These are phyloP conservation scores for Pachycephala philippinensis DNA, from an alignment of 2,113 vertebrate genomes.

Conservation along the genomic window DNA sequence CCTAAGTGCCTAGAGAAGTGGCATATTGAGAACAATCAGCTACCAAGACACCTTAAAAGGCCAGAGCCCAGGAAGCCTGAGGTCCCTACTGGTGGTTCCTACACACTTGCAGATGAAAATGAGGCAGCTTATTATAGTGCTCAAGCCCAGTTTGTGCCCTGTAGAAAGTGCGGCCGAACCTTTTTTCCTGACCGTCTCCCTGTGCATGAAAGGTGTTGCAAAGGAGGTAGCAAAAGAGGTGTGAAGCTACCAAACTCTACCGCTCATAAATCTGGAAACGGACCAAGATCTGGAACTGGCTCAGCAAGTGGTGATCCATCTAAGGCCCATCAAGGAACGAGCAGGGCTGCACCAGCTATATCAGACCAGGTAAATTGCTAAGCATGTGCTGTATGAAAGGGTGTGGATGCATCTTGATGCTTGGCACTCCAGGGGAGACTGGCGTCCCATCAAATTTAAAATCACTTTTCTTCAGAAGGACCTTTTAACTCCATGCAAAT, in stretches of 20 bases:
- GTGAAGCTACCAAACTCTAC: background rate
- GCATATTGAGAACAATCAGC: constrained; percentile 65
- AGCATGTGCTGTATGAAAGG: background rate
- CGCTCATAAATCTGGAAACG: background rate
- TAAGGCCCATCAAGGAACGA: background rate
- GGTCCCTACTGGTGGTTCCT: background rate
- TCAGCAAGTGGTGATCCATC: background rate
- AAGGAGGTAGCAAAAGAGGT: background rate
- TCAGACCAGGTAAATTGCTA: constrained; percentile 62
- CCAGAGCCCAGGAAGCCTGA: constrained; percentile 66
- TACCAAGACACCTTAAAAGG: constrained; percentile 69
- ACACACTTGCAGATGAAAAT: background rate
- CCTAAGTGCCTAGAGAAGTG: constrained; percentile 77
- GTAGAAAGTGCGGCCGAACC: constrained; percentile 62
- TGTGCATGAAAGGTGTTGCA: constrained; percentile 70
- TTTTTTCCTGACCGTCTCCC: constrained; percentile 68
- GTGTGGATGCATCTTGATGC: background rate
- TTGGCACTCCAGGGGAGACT: background rate
- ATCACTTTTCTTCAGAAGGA: background rate
- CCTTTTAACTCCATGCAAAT: background rate
- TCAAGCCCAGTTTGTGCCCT: constrained; percentile 68
- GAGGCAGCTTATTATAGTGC: constrained; percentile 49
- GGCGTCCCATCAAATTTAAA: background rate
- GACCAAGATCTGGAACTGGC: background rate
- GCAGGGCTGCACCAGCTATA: background rate